Percentiles rank a stretch among this genome's conserved stretches.
Conservation (phyloP, 53 echinoderm and acorn worm species). For the Apostichopus leukothele region DNA sequence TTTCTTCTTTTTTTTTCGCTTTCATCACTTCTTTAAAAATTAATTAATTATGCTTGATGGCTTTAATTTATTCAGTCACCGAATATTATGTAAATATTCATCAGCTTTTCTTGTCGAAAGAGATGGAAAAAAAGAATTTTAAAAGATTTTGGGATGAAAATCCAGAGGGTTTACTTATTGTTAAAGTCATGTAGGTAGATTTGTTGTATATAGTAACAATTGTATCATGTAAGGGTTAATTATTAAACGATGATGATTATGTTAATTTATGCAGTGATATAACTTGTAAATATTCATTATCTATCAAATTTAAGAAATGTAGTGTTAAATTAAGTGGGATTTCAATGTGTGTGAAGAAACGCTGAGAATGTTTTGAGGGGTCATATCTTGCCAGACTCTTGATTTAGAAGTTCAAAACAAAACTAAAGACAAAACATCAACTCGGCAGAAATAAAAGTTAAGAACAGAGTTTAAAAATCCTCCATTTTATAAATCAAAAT, state of each 20-base stretch:
- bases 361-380: slow-evolving; percentile 7
- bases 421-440: slow-evolving; percentile 4
- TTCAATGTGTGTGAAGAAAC: neutral
- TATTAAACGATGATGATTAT: neutral
- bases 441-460: neutral
- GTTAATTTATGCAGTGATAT: neutral
- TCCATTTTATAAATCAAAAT: neutral
- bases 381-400: slow-evolving; percentile 7
- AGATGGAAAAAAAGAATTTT: too few species aligned
- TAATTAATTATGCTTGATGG: too few species aligned
- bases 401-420: neutral
- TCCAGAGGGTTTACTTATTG: too few species aligned
- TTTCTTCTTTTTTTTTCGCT: too few species aligned
- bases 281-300: neutral
- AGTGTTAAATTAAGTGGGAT: neutral
- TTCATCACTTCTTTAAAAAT: too few species aligned
- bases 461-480: neutral
- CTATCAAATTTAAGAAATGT: neutral
- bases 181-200: neutral
- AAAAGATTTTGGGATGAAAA: too few species aligned
- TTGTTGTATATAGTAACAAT: neutral
- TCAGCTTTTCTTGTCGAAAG: too few species aligned
- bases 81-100: too few species aligned
- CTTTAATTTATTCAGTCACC: too few species aligned
- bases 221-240: neutral